These are phyloP conservation scores for Acanthisitta chloris DNA, from an alignment of 2,113 vertebrate genomes.

Conservation along the genomic window DNA sequence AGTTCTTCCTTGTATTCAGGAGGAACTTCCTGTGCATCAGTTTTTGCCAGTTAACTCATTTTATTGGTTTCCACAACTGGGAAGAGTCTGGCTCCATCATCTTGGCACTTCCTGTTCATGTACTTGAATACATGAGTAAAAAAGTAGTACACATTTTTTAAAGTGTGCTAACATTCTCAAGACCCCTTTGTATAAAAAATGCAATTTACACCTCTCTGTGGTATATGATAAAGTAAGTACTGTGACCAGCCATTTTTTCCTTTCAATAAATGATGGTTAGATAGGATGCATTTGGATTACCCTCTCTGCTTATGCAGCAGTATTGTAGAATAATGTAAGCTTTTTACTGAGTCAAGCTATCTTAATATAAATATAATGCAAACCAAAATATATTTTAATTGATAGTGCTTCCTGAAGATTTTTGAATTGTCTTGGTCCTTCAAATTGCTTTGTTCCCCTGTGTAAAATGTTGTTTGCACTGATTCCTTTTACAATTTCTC, in stretches of 20 bases:
- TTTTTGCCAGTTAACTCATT: too few relatives aligned
- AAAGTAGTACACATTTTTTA: neutral
- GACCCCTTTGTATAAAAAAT: neutral
- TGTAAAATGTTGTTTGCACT: neutral
- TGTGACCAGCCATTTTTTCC: neutral
- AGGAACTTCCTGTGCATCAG: too few relatives aligned
- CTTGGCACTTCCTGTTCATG: too few relatives aligned
- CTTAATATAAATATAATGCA: neutral
- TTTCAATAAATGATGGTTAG: slow-evolving; percentile 12
- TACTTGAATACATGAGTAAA: too few relatives aligned
- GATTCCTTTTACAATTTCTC: neutral
- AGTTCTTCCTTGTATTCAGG: too few relatives aligned
- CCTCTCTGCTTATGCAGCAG: neutral
- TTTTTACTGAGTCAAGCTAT: slow-evolving; percentile 7
- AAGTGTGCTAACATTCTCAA: neutral
- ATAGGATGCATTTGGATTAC: neutral
- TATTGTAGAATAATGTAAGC: neutral
- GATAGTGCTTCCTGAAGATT: neutral
- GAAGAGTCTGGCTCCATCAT: too few relatives aligned
- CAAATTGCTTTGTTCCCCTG: neutral
- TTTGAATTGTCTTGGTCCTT: neutral
- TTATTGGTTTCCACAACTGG: too few relatives aligned
- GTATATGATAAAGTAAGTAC: neutral
- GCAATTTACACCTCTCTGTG: neutral
- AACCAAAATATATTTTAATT: neutral